phyloP scores from a whole-genome alignment of 1,140 invertebrate species.

The Cydia splendana region DNA sequence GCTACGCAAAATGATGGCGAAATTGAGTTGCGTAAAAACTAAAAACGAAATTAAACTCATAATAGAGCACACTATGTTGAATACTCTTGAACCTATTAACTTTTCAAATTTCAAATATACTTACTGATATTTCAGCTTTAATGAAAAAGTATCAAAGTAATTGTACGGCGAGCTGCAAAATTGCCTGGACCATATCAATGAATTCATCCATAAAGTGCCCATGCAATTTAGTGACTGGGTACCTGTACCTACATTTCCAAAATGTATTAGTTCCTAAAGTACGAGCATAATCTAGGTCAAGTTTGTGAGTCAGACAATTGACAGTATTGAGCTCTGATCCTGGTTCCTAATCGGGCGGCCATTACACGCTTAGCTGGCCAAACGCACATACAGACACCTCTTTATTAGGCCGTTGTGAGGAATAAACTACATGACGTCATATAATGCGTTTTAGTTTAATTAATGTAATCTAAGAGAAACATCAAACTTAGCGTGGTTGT shows the following conservation, averaged over 20 bases:
- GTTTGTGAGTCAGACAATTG: not conserved
- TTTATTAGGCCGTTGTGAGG: not conserved
- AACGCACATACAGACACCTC: not conserved
- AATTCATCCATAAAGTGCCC: too few species aligned
- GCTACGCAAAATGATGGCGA: too few species aligned
- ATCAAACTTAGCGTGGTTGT: too few species aligned
- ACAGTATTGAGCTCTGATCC: slow-evolving; percentile 9
- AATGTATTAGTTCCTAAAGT: not conserved
- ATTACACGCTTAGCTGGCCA: slow-evolving; percentile 11
- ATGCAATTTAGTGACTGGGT: not conserved
- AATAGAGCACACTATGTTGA: too few species aligned
- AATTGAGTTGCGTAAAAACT: too few species aligned
- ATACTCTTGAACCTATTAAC: too few species aligned
- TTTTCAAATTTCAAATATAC: too few species aligned
- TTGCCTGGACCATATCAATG: too few species aligned
- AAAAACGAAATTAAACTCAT: too few species aligned
- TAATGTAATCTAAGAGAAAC: not conserved
- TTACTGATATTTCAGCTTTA: too few species aligned
- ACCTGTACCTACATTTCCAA: not conserved
- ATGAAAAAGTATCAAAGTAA: too few species aligned
- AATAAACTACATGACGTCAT: slow-evolving; percentile 6
- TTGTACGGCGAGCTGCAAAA: too few species aligned
- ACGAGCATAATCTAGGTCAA: slow-evolving; percentile 1
- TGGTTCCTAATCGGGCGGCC: slow-evolving; percentile 16
- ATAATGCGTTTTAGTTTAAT: not conserved